Evolutionary conservation across 2,888 invertebrate genomes (phyloP).

Genomic region (Tipula unca): DNA sequence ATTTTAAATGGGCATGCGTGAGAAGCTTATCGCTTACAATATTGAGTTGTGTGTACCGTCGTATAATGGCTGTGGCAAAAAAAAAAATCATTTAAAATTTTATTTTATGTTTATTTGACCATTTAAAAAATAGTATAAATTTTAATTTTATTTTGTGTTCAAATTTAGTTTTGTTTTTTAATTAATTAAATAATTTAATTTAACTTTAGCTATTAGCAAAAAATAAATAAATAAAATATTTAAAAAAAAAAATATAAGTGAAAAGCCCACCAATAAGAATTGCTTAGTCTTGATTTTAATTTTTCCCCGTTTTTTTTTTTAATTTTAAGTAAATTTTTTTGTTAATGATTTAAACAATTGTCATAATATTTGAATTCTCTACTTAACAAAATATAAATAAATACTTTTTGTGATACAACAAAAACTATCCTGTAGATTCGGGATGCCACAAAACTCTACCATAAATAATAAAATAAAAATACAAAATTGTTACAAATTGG

Average conservation of each 20-base stretch:
- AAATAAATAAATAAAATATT: neutral
- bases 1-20: neutral
- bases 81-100: neutral
- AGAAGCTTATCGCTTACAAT: neutral
- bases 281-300: slow-evolving; percentile 8
- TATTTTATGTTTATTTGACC: neutral
- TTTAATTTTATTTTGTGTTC: slow-evolving; percentile 8
- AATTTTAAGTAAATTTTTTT: neutral
- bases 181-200: slow-evolving; percentile 14
- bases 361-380: slow-evolving; percentile 14
- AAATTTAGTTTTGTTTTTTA: neutral
- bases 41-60: neutral
- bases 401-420: neutral
- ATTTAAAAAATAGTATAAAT: neutral
- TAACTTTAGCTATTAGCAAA: neutral
- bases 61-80: neutral
- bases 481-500: neutral
- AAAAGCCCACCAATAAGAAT: slow-evolving; percentile 14
- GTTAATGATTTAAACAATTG: neutral
- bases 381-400: neutral
- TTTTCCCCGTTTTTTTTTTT: neutral
- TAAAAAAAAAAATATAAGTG: neutral
- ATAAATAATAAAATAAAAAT: neutral
- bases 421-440: slow-evolving; percentile 8
- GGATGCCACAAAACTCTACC: neutral